Evolutionary conservation across 2,113 vertebrate species (phyloP), one percentile per base, ranked within the genome.

Genomic region (Daubentonia madagascariensis): DNA sequence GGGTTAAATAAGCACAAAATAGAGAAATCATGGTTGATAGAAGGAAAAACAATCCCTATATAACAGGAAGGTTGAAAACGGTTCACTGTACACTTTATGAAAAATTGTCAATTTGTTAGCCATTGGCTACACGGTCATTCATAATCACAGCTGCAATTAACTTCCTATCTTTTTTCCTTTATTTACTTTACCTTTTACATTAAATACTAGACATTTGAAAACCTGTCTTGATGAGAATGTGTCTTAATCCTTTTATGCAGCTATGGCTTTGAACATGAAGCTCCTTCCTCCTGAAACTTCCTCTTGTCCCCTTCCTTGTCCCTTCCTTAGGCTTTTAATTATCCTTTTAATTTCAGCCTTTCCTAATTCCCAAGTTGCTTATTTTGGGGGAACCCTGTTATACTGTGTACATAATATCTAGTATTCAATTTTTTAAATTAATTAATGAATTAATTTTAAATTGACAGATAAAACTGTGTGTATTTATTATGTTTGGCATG

Each of bases 11-110:
- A 23, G 11, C 20, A 52, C 6, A 63, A 52, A 61, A 30, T 1
- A 30, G 14, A 40, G 22, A 63, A 5, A 48, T n/a, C 3, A 17
- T 18, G 1, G 6, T 48, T 4, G 0, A 37, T 4, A 45, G 10
- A 63, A 10, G 1, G 8, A 12, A 32, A 14, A 54, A 75, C 8
- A 50, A 48, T 35, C 8, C 1, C 8, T 9, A 30, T 3, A 9
- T 10, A 63, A 57, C 5, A 78, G 16, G 6, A 35, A 17, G 32
- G 2, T 14, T 65, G 14, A 20, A 23, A 75, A 7, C 20, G 32
- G 32, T 48, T 37, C 28, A 16, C 11, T 43, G 6, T n/a, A 25
- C 7, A 32, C 0, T 61, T 50, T 22, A 50, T 16, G 1, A 80
- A 35, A 75, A 89, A n/a, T 14, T 45, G 22, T 76, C 20, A 40